Evolutionary conservation across 2,797 vertebrate species (phyloP), one percentile per base, ranked within the genome.

Genomic region (Mycteria americana): DNA sequence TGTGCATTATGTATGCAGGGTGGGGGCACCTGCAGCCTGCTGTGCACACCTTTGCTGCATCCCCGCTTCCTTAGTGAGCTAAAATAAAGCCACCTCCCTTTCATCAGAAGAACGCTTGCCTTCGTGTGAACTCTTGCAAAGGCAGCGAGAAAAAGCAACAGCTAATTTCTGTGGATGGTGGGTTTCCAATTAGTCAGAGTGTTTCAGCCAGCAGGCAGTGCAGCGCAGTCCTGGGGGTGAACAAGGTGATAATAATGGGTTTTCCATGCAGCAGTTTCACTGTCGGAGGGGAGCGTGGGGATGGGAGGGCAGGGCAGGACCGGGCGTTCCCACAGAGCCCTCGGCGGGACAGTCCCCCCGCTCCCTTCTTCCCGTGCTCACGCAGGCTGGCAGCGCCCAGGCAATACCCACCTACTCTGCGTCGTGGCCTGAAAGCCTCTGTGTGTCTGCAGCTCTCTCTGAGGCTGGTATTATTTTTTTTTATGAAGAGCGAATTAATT

Each of bases 291-390:
- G 19, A 53, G 8, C 2, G 0, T 37, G 65, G 51, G 41, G 57
- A 48, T 0, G 4, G 64, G 33, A 80, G 41, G 35, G 27, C 17
- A 37, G 53, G 28, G 5, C 30, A 54, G 51, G 50, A 27, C 1
- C 17, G 8, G n/a, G 30, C 1, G 1, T 25, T 45, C n/a, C 68
- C 1, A 2, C 53, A 9, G 39, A 59, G 37, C 45, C n/a, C 41
- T 48, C 0, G 0, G 22, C 0, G 5, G 50, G 30, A 48, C 2
- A 12, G 23, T 15, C 17, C 8, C 12, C 22, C 19, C 4, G 1
- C 22, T n/a, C 51, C 31, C 27, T 31, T 48, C 46, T 46, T 50
- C 19, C 0, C 2, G 8, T 5, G 35, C 60, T 56, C 54, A 2
- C n/a, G 1, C 19, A 4, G 43, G 18, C 50, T 5, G 45, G 8